Evolutionary conservation across 2,888 invertebrate species (phyloP), one percentile per base, ranked within the genome.

Genomic region (Brachylomia viminalis): DNA sequence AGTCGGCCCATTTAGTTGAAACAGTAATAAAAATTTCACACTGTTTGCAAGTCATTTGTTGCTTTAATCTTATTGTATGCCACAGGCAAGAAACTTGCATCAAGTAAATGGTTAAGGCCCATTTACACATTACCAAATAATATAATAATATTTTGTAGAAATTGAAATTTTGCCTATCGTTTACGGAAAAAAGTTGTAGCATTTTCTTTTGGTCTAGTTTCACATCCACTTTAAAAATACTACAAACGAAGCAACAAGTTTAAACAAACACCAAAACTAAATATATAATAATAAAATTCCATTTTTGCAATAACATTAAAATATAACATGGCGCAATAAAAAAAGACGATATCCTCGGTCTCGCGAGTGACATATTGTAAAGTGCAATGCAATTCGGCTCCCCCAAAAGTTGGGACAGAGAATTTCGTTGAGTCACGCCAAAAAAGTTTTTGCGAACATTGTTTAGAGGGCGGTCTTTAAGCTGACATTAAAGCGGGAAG

Each of bases 381-480:
- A 89, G 87, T 86, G 83, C 84, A 87, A 79, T 87, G 88, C 86
- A 86, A 90, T 90, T 86, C 86, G 52, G 70, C 75, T 79, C 80
- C 88, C 85, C 82, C 84, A 82, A 80, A 82, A 84, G 75, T 81
- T 86, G 11, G 66, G n/a, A 69, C 66, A 69, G 79, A 59, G 54
- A 76, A 77, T 84, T 82, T 38, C 42, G 68, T 76, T 73, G 67
- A 77, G 89, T 88, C 89, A 89, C 83, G 86, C 77, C 66, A 86
- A 87, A 82, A 87, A 78, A 83, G 71, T 79, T 76, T 87, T 79
- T 70, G 62, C 74, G 72, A 72, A 74, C 72, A 79, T 77, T 80
- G 64, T 79, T 79, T 82, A 52, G 71, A 76, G 72, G 70, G 82
- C 72, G 71, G 62, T 72, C 59, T 79, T 78, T 79, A 79, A 76